Evolutionary conservation across 2,113 vertebrate species (phyloP), one percentile per base, ranked within the genome.

Genomic region (Strix aluco): DNA sequence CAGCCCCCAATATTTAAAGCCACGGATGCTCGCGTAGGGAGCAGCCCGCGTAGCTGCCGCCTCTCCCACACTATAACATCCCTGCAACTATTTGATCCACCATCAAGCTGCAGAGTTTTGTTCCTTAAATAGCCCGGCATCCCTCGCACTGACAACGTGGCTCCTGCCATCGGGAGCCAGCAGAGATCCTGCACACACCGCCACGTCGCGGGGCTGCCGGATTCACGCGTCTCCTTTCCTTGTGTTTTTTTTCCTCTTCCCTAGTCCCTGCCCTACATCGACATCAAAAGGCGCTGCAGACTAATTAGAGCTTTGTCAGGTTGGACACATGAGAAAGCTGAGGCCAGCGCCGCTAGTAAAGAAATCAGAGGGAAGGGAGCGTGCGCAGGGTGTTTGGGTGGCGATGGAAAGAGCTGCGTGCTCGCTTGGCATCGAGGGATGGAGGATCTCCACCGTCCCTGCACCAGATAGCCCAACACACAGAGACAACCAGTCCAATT

Each of bases 151-250:
- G 90, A 23, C 54, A 29, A 2, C 0, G 46, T 59, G 82, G 81
- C 86, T 92, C 49, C 73, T 66, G 78, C 81, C 77, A 13, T 19
- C 13, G 3, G 25, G 20, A 90, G 73, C 78, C 51, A 5, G 54
- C 51, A 44, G 65, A 51, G 81, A 38, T 52, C 58, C 32, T 40
- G 52, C 30, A 4, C 3, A 5, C 21, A 1, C n/a, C 2, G 11
- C n/a, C 27, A 17, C 19, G 8, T 25, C 2, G 6, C 0, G 0
- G 34, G 42, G 51, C 47, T 88, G 42, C 36, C 0, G 0, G 13
- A 27, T 83, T 57, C 44, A 4, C 2, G 7, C 1, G 0, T 63
- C 16, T 75, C 74, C 32, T 49, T 26, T 61, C 30, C 26, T 89
- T 59, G 91, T n/a, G 14, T 16, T 34, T 54, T 5, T 57, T 54